These are phyloP conservation scores for Emmelina monodactyla DNA, from an alignment of 2,888 invertebrate genomes.

Conservation along the genomic window DNA sequence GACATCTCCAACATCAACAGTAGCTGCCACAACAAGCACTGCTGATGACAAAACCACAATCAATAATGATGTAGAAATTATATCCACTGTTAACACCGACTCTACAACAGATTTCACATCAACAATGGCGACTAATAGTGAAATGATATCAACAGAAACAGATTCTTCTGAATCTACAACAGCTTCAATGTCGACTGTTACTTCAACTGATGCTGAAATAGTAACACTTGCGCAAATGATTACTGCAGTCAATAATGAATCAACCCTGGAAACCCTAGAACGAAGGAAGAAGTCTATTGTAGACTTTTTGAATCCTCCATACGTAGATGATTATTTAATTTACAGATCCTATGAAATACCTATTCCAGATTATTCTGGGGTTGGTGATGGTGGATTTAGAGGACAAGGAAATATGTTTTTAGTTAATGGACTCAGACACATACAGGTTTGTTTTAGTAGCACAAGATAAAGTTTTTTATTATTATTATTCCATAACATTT, in stretches of 20 bases:
- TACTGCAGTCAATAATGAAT: constrained; percentile 18
- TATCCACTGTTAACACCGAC: constrained; percentile 13
- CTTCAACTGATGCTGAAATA: constrained; percentile 9
- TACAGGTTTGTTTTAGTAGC: constrained; percentile 50
- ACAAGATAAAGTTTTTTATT: background rate
- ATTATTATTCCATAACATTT: constrained; percentile 4
- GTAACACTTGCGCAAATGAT: constrained; percentile 9
- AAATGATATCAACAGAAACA: constrained; percentile 3
- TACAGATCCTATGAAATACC: constrained; percentile 42
- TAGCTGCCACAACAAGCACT: constrained; percentile 2
- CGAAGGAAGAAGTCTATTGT: constrained; percentile 48
- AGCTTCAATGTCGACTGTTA: constrained; percentile 11
- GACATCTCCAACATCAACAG: constrained; percentile 4
- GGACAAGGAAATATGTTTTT: constrained; percentile 37
- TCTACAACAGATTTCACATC: constrained; percentile 15
- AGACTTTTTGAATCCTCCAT: constrained; percentile 48
- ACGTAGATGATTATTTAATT: constrained; percentile 38
- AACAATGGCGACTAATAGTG: constrained; percentile 15
- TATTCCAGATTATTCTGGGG: constrained; percentile 1
- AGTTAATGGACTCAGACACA: constrained; percentile 47
- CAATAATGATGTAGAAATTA: constrained; percentile 26
- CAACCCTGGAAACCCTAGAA: constrained; percentile 37
- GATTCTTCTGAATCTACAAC: constrained; percentile 13
- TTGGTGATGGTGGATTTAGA: constrained; percentile 25
- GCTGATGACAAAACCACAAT: constrained; percentile 22